These are phyloP conservation scores for Leptogaster cylindrica DNA, from an alignment of 2,888 invertebrate species.

Conservation along the genomic window DNA sequence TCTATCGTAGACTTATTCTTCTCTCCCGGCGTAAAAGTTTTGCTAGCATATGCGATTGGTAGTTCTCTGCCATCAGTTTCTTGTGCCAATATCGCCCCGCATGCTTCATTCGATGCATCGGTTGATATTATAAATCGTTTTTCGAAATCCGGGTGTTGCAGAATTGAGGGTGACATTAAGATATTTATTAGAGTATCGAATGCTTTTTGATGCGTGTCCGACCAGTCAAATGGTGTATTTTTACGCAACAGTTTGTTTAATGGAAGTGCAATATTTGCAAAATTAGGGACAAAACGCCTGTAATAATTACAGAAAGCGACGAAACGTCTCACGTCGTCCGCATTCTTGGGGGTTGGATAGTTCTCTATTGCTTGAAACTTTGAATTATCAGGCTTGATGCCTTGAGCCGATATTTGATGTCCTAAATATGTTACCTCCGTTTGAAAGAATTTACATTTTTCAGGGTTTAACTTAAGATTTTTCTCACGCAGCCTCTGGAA, in stretches of 20 bases:
- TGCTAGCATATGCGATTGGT: slow-evolving; percentile 51
- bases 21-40: slow-evolving; percentile 49
- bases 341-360: slow-evolving; percentile 47
- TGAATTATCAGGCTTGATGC: slow-evolving; percentile 45
- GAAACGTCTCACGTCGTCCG: slow-evolving; percentile 44
- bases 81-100: slow-evolving; percentile 51
- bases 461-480: too few relatives aligned
- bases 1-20: slow-evolving; percentile 49
- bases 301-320: slow-evolving; percentile 48
- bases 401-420: slow-evolving; percentile 42
- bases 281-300: too few relatives aligned
- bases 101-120: too few relatives aligned
- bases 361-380: slow-evolving; percentile 46
- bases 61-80: too few relatives aligned
- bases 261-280: slow-evolving; percentile 44
- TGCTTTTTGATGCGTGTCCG: background rate
- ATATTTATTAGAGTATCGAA: slow-evolving; percentile 5
- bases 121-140: slow-evolving; percentile 48
- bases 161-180: background rate
- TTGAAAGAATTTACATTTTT: too few relatives aligned
- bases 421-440: slow-evolving; percentile 43
- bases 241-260: slow-evolving; percentile 44
- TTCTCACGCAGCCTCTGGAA: slow-evolving; percentile 10
- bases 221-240: background rate
- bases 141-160: background rate